Base-by-base conservation (phyloP, 2,797 vertebrate species). In the Prunella strophiata region DNA sequence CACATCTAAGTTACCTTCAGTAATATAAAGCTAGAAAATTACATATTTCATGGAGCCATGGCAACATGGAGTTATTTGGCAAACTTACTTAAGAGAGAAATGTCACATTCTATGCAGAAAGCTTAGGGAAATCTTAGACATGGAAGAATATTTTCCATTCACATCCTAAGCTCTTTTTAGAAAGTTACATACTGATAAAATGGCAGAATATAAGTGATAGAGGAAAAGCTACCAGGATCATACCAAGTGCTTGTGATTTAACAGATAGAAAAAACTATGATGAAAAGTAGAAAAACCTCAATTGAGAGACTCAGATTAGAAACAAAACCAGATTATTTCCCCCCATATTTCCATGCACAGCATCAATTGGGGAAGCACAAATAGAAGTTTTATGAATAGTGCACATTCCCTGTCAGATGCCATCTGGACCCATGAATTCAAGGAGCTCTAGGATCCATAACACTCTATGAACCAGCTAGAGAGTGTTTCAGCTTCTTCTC, bases 361-460 rank as follows among this genome's bases (percentile, higher is more conserved):
- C 22, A 45, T 36, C 36, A 48, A 4, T 29, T 52, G 57, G 62
- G 27, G 52, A 58, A 89, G 6, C 3, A 27, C 21, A 80, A 73
- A 59, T 5, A 7, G 34, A 66, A 85, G 26, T 34, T n/a, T 20
- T 15, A 11, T 50, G 19, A 19, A 7, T 38, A 13, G 7, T 29
- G 23, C 17, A 25, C 38, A 30, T 23, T 5, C 14, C 15, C 16
- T 36, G 4, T 43, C 22, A 72, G 25, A 72, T 62, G 16, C 2
- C 1, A 0, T 13, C 20, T 4, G 9, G 10, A 65, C 3, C 23
- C 27, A 26, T 4, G 30, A 36, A 25, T 13, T 63, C 16, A 2
- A 50, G 47, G 38, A 80, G 12, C 6, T 61, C 16, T 8, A 55
- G 34, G 20, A 74, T 21, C 19, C 26, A 8, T 15, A 59, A 26